phyloP scores from a whole-genome alignment of 2,888 invertebrate species.

The Argynnis bischoffii region DNA sequence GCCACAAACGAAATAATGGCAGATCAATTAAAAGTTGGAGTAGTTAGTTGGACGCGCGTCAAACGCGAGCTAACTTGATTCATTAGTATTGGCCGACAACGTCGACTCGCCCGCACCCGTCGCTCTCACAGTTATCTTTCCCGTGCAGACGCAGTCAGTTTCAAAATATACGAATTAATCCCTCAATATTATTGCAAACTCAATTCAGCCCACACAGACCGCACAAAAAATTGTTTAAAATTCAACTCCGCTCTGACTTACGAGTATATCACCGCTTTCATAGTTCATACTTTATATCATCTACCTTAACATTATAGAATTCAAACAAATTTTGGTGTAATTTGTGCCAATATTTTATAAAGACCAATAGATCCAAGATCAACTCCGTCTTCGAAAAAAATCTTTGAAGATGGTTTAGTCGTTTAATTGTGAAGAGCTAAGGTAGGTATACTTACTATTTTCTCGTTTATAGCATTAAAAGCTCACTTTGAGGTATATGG shows the following conservation, averaged over 20 bases:
- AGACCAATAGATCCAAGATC: too few relatives aligned
- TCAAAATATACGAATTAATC: slow-evolving; percentile 22
- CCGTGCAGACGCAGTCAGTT: slow-evolving; percentile 20
- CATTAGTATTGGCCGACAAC: slow-evolving; percentile 65
- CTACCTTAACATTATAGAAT: too few relatives aligned
- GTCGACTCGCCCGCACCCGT: slow-evolving; percentile 41
- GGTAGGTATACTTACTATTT: too few relatives aligned
- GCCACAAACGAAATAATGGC: slow-evolving; percentile 63
- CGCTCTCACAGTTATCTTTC: slow-evolving; percentile 22
- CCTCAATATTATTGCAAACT: slow-evolving; percentile 17
- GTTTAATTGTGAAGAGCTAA: too few relatives aligned
- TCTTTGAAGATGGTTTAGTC: too few relatives aligned
- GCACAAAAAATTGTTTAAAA: slow-evolving; percentile 1
- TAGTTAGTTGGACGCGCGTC: slow-evolving; percentile 47
- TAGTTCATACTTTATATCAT: too few relatives aligned
- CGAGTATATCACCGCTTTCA: background rate
- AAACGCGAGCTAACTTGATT: slow-evolving; percentile 65
- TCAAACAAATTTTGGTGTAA: too few relatives aligned
- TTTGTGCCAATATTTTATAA: too few relatives aligned
- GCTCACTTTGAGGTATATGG: too few relatives aligned
- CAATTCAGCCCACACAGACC: slow-evolving; percentile 2
- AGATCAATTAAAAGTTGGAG: slow-evolving; percentile 77
- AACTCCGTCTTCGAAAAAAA: too few relatives aligned
- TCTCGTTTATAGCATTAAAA: too few relatives aligned
- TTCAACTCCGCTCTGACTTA: background rate